These are phyloP conservation scores for Trissoscelio sp. DNA, from an alignment of 2,888 invertebrate species.

Conservation along the genomic window DNA sequence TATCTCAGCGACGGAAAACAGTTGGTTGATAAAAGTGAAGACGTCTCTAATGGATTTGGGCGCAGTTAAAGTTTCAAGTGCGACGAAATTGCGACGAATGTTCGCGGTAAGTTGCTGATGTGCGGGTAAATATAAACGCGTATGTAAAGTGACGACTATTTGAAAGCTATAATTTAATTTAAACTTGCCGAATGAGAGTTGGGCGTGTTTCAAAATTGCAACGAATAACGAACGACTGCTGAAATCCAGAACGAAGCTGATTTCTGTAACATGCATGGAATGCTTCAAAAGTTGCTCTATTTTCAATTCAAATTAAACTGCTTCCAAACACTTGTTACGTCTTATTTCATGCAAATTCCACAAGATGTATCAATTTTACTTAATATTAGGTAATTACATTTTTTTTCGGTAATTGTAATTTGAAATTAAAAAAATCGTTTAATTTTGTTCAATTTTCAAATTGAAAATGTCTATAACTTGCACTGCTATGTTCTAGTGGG, in stretches of 20 bases:
- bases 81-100: slow-evolving; percentile 18
- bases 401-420: too few relatives aligned
- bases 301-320: slow-evolving; percentile 14
- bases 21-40: slow-evolving; percentile 3
- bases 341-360: not conserved
- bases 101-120: slow-evolving; percentile 18
- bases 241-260: slow-evolving; percentile 18
- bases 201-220: slow-evolving; percentile 42
- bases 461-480: too few relatives aligned
- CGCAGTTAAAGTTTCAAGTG: slow-evolving; percentile 10
- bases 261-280: slow-evolving; percentile 10
- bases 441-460: too few relatives aligned
- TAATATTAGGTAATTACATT: too few relatives aligned
- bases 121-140: slow-evolving; percentile 57
- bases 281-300: slow-evolving; percentile 21
- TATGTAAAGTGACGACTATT: slow-evolving; percentile 44
- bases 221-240: slow-evolving; percentile 3
- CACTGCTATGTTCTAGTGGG: too few relatives aligned
- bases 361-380: too few relatives aligned
- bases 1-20: slow-evolving; percentile 12
- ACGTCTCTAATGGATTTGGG: slow-evolving; percentile 15
- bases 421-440: too few relatives aligned
- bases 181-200: slow-evolving; percentile 42
- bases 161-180: slow-evolving; percentile 57
- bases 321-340: not conserved